phyloP scores from a whole-genome alignment of 2,888 invertebrate genomes.

The Drosophila colorata region DNA sequence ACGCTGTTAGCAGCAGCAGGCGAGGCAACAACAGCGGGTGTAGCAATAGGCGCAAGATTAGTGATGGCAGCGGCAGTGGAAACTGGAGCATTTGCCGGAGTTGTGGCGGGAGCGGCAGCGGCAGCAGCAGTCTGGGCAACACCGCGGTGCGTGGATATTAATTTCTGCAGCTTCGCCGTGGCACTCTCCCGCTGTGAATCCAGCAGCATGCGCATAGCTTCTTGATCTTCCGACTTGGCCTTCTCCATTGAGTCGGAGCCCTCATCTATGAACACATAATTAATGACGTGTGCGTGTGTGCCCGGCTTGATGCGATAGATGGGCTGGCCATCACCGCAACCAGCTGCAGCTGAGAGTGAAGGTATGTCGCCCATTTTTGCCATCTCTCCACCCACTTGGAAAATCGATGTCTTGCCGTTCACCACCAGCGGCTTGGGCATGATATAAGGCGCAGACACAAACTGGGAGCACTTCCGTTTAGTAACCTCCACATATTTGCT shows the following conservation, averaged over 20 bases:
- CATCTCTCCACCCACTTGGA: slow-evolving; percentile 81
- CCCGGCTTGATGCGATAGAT: slow-evolving; percentile 84
- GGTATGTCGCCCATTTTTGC: slow-evolving; percentile 78
- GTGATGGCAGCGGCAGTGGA: background rate
- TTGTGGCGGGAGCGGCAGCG: background rate
- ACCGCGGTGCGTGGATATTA: slow-evolving; percentile 74
- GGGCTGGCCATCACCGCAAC: slow-evolving; percentile 44
- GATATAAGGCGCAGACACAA: slow-evolving; percentile 76
- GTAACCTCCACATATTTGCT: slow-evolving; percentile 76
- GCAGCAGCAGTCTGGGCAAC: background rate
- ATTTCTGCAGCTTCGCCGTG: slow-evolving; percentile 79
- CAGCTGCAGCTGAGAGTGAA: slow-evolving; percentile 43
- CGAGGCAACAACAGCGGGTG: background rate
- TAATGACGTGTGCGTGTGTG: slow-evolving; percentile 84
- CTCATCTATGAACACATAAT: slow-evolving; percentile 83
- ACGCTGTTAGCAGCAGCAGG: background rate
- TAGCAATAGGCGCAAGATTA: background rate
- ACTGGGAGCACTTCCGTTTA: slow-evolving; percentile 80
- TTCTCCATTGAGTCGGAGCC: slow-evolving; percentile 81
- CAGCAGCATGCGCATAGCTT: slow-evolving; percentile 79
- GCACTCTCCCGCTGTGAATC: slow-evolving; percentile 83
- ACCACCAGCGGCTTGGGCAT: slow-evolving; percentile 81
- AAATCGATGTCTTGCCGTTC: slow-evolving; percentile 83
- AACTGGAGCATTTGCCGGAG: background rate
- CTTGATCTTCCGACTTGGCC: slow-evolving; percentile 80